Conservation (phyloP, 2,797 vertebrate genomes). For the Pipistrellus pipistrellus region DNA sequence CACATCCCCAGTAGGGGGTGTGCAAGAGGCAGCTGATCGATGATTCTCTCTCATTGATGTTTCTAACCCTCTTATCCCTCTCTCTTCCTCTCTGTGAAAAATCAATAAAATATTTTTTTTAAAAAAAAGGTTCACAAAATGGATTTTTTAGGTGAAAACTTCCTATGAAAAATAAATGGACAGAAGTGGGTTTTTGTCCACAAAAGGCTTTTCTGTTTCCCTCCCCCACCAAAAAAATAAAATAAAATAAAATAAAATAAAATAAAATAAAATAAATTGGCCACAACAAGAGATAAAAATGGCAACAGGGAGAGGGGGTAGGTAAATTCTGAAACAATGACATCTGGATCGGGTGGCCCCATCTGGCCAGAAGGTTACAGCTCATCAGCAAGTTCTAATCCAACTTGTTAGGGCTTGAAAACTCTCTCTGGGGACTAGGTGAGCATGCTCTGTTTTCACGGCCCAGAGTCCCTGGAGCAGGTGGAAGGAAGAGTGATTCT, state of each 20-base stretch:
- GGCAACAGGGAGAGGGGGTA: neutral
- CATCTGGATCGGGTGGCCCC: slow-evolving; percentile 5
- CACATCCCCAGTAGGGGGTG: too few relatives aligned
- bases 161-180: slow-evolving; percentile 7
- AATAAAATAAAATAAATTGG: neutral
- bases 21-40: too few relatives aligned
- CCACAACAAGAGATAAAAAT: neutral
- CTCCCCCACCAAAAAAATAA: neutral
- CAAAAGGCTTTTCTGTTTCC: neutral
- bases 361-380: slow-evolving; percentile 17
- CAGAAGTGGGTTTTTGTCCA: slow-evolving; percentile 4
- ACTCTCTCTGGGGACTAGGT: slow-evolving; percentile 39
- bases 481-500: slow-evolving; percentile 29
- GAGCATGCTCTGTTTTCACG: slow-evolving; percentile 27
- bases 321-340: neutral
- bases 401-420: slow-evolving; percentile 68
- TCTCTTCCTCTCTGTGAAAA: too few relatives aligned
- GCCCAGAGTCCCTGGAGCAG: slow-evolving; percentile 46
- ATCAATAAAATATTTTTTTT: too few relatives aligned
- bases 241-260: too few relatives aligned
- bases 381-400: slow-evolving; percentile 56
- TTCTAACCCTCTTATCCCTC: too few relatives aligned
- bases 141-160: neutral
- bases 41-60: too few relatives aligned
- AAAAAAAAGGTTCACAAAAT: neutral